A percentile compares a stretch with the other conserved stretches of the same genome.
These are phyloP conservation scores for Sipha maydis DNA, from an alignment of 2,888 invertebrate species.

Conservation along the genomic window DNA sequence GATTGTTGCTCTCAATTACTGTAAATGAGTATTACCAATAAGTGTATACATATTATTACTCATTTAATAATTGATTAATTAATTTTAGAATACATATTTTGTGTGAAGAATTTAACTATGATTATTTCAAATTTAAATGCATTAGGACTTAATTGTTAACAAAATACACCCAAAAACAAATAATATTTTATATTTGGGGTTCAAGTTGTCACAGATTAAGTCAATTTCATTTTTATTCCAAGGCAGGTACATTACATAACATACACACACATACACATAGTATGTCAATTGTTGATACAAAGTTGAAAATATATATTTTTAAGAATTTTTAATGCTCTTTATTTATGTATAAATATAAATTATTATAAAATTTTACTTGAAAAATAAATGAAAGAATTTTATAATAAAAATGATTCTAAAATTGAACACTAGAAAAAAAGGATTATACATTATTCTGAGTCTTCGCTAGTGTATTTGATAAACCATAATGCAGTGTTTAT, in stretches of 20 bases:
- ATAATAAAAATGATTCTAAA: neutral
- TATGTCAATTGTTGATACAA: too few species aligned
- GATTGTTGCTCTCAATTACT: neutral
- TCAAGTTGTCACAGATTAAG: too few species aligned
- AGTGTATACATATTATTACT: neutral
- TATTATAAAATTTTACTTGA: neutral
- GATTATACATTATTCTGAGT: neutral
- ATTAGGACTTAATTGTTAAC: neutral
- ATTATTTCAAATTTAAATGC: neutral
- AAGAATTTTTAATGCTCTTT: neutral
- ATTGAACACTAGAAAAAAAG: neutral
- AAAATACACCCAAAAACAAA: too few species aligned
- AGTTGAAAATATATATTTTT: neutral
- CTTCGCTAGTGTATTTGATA: slow-evolving; percentile 50
- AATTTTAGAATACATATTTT: neutral
- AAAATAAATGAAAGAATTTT: neutral
- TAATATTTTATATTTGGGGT: too few species aligned
- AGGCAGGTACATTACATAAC: too few species aligned
- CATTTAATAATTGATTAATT: neutral
- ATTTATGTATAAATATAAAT: neutral
- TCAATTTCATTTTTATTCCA: too few species aligned
- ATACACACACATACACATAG: neutral
- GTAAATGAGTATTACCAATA: neutral
- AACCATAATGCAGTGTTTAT: slow-evolving; percentile 82
- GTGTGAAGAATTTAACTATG: neutral